A percentile compares a stretch with the other conserved stretches of the same genome.
Conservation (phyloP, 2,113 vertebrate genomes). For the Rhea americana region DNA sequence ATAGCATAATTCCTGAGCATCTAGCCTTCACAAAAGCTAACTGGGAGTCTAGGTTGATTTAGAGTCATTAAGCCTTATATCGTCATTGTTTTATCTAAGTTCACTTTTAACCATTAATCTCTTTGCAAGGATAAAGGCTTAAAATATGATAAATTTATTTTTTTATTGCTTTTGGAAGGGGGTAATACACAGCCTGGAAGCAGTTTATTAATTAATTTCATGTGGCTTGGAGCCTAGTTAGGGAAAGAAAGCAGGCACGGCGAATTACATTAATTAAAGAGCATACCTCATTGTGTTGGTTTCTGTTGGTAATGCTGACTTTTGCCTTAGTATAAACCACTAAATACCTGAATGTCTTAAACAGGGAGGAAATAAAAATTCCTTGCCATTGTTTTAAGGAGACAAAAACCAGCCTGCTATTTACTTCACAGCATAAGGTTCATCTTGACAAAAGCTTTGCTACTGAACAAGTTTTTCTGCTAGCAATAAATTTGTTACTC, state of each 20-base stretch:
- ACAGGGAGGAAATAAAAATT: not conserved
- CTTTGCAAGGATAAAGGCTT: not conserved
- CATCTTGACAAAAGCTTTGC: not conserved
- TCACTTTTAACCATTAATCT: not conserved
- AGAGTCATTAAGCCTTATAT: not conserved
- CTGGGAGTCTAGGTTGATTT: not conserved
- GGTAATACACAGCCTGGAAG: not conserved
- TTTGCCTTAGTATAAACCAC: not conserved
- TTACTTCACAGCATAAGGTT: not conserved
- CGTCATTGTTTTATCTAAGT: not conserved
- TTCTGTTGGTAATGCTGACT: not conserved
- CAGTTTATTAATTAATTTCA: not conserved
- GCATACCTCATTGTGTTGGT: not conserved
- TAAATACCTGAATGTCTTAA: not conserved
- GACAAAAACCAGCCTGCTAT: rapidly evolving
- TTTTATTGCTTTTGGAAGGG: not conserved
- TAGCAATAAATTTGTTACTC: not conserved
- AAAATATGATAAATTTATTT: not conserved
- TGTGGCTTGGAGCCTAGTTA: not conserved
- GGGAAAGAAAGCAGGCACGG: not conserved
- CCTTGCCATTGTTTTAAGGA: not conserved
- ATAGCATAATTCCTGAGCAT: not conserved
- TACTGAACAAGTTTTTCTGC: not conserved
- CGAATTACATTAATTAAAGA: not conserved
- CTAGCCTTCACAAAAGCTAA: not conserved